phyloP scores from a whole-genome alignment of 2,888 invertebrate genomes.

The Euplagia quadripunctaria region DNA sequence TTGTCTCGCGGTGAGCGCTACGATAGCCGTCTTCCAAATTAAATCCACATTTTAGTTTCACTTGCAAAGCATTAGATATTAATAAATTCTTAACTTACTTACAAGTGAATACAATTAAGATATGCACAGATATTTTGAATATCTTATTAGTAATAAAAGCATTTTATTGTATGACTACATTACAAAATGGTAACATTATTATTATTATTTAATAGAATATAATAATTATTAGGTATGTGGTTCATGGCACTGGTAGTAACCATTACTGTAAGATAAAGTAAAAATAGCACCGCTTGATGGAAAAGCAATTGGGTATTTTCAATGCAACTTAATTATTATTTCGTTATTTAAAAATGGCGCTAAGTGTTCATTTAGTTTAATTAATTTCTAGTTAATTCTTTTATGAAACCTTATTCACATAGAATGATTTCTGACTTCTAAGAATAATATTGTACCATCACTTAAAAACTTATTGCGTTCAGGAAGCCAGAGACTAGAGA shows the following conservation, averaged over 20 bases:
- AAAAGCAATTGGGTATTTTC: neutral
- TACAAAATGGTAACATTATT: constrained; percentile 61
- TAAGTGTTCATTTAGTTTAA: too few relatives aligned
- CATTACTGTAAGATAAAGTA: constrained; percentile 32
- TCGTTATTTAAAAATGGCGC: neutral
- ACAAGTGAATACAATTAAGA: constrained; percentile 38
- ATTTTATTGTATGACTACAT: constrained; percentile 49
- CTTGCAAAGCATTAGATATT: constrained; percentile 34
- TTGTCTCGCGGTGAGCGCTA: neutral
- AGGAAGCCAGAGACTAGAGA: neutral
- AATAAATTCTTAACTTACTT: constrained; percentile 27
- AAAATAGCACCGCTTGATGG: constrained; percentile 25
- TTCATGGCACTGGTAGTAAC: constrained; percentile 61
- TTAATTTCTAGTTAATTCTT: neutral
- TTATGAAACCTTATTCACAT: neutral
- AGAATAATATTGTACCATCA: neutral
- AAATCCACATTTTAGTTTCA: constrained; percentile 26
- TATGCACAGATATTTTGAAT: constrained; percentile 58
- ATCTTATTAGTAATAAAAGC: constrained; percentile 57
- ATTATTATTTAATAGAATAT: constrained; percentile 40
- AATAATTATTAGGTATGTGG: constrained; percentile 24
- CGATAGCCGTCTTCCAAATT: neutral
- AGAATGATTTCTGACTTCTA: neutral
- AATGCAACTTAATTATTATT: neutral
- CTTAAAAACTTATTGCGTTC: constrained; percentile 1